A percentile compares a stretch with the other conserved stretches of the same genome.
These are phyloP conservation scores for Erynnis tages DNA, from an alignment of 2,888 invertebrate genomes.

Conservation along the genomic window DNA sequence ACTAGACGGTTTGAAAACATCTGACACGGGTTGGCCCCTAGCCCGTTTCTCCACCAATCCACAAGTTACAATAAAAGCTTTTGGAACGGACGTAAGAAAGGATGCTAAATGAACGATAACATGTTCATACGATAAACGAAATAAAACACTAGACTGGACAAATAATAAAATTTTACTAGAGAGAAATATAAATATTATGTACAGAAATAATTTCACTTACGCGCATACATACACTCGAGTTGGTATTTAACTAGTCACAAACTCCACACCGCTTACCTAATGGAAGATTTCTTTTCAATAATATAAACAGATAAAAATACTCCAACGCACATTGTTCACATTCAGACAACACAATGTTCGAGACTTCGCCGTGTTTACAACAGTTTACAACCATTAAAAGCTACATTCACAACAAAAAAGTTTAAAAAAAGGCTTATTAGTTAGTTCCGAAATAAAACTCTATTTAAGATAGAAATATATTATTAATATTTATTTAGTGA, in stretches of 20 bases:
- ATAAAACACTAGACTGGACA: slow-evolving; percentile 33
- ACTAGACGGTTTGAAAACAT: too few species aligned
- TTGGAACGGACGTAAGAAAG: too few species aligned
- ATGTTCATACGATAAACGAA: too few species aligned
- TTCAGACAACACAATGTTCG: neutral
- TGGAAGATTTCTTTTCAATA: neutral
- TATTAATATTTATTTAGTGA: too few species aligned
- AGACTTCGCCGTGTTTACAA: neutral
- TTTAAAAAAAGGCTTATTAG: too few species aligned
- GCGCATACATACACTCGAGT: slow-evolving; percentile 29
- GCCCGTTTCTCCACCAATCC: too few species aligned
- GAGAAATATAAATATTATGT: slow-evolving; percentile 42
- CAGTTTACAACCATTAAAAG: slow-evolving; percentile 16
- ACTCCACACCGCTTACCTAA: slow-evolving; percentile 22
- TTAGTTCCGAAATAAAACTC: too few species aligned
- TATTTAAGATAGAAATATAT: too few species aligned
- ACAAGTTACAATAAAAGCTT: too few species aligned
- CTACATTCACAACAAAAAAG: slow-evolving; percentile 17
- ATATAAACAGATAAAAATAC: slow-evolving; percentile 11
- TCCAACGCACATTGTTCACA: neutral
- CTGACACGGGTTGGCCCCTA: too few species aligned
- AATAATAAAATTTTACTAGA: slow-evolving; percentile 43
- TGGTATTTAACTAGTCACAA: slow-evolving; percentile 23
- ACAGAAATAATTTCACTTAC: slow-evolving; percentile 36
- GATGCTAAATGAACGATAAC: too few species aligned